Evolutionary conservation across 2,888 invertebrate species (phyloP).

Genomic region (Onthophagus sagittarius): DNA sequence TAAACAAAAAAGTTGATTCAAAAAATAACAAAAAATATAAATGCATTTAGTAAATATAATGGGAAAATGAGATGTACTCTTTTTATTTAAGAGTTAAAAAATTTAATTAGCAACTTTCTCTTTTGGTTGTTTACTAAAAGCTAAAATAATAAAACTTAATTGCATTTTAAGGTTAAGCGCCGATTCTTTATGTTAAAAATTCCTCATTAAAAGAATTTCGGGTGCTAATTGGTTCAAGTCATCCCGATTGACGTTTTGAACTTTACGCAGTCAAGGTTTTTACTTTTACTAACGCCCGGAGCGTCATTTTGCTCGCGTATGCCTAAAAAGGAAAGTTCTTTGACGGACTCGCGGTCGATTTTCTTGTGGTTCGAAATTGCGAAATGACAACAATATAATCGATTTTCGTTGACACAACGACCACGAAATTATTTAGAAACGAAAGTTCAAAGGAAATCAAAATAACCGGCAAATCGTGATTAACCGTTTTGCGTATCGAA

Average conservation of each 20-base stretch:
- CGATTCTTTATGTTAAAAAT: no score
- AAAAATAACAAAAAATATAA: no score
- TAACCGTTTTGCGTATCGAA: neutral
- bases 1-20: no score
- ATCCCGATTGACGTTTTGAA: conserved; percentile 18
- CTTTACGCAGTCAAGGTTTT: conserved; percentile 29
- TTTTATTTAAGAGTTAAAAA: no score
- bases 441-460: neutral
- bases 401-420: neutral
- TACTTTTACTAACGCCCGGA: conserved; percentile 27
- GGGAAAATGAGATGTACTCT: no score
- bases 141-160: no score
- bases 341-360: neutral
- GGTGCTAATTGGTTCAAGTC: neutral
- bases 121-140: no score
- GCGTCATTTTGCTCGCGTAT: conserved; percentile 2
- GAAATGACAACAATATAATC: neutral
- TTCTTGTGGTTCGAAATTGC: neutral
- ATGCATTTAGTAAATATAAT: no score
- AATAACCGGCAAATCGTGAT: neutral
- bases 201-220: no score
- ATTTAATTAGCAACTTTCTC: no score
- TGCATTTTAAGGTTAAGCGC: no score
- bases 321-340: conserved; percentile 23
- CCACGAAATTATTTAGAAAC: neutral